Base-by-base conservation (phyloP, 2,888 invertebrate species). In the Gonocerus acuteangulatus region DNA sequence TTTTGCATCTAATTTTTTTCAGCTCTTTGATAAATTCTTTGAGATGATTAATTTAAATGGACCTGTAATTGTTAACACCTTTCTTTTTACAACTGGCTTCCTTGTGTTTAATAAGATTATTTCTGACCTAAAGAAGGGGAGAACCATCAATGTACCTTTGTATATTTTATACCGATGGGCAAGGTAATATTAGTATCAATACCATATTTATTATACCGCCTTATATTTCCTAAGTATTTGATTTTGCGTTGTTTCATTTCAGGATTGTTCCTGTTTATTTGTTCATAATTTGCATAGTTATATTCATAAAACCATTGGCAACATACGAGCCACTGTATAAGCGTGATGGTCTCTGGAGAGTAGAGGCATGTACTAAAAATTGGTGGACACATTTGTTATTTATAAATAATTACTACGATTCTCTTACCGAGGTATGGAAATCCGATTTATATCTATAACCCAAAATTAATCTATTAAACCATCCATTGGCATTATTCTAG, bases 401-500 rank as follows among this genome's bases (percentile, higher is more conserved):
- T 19, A 57, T 67, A 16, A 67, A 67, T 61, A 67, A 67, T 47
- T 66, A 66, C 42, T 58, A 62, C 19, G 62, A 63, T 32, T 63
- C 57, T n/a, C 54, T 59, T 44, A 57, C 64, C 60, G 63, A 64
- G 63, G 67, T 67, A 52, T 60, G 48, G 9, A 19, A 48, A n/a
- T 2, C 15, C 15, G 1, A 1, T 2, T 34, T 11, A 44, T 54
- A 7, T 9, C 19, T 18, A 45, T 44, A 21, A 19, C 1, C n/a
- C 3, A 2, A 11, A 32, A 39, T 22, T 1, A 2, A 52, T 36
- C 11, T 1, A 34, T 2, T 39, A n/a, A n/a, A n/a, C n/a, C n/a
- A n/a, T n/a, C n/a, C n/a, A n/a, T n/a, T n/a, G n/a, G n/a, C n/a
- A n/a, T n/a, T n/a, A n/a, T n/a, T n/a, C n/a, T n/a, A n/a, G n/a